phyloP scores from a whole-genome alignment of 2,797 vertebrate genomes.

The Melanogrammus aeglefinus region DNA sequence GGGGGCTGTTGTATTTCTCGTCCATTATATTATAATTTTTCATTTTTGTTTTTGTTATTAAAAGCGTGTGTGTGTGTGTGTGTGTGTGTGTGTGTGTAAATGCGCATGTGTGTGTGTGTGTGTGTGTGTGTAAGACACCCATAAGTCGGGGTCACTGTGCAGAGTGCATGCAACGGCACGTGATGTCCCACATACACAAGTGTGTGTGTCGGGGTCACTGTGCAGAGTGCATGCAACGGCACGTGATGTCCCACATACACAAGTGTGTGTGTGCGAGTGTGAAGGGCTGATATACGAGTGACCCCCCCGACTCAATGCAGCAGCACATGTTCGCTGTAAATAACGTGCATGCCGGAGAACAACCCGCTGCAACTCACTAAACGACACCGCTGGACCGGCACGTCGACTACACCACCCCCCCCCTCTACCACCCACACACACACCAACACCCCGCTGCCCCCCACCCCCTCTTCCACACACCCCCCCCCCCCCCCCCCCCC shows the following conservation, averaged over 20 bases:
- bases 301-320: constrained; percentile 40
- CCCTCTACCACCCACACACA: background rate
- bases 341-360: constrained; percentile 53
- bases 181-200: background rate
- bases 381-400: constrained; percentile 1
- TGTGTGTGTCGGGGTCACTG: too few relatives aligned
- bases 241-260: background rate
- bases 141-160: too few relatives aligned
- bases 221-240: background rate
- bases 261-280: too few relatives aligned
- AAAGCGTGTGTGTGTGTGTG: too few relatives aligned
- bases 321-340: constrained; percentile 58
- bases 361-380: constrained; percentile 35
- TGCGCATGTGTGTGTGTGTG: too few relatives aligned
- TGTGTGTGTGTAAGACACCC: too few relatives aligned
- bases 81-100: too few relatives aligned
- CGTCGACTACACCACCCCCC: background rate
- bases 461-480: background rate
- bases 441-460: background rate
- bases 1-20: too few relatives aligned
- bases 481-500: background rate
- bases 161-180: background rate
- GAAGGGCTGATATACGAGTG: constrained; percentile 45
- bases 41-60: too few relatives aligned
- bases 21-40: too few relatives aligned